Conservation (phyloP, 2,888 invertebrate genomes). For the Orchesellides sinensis region DNA sequence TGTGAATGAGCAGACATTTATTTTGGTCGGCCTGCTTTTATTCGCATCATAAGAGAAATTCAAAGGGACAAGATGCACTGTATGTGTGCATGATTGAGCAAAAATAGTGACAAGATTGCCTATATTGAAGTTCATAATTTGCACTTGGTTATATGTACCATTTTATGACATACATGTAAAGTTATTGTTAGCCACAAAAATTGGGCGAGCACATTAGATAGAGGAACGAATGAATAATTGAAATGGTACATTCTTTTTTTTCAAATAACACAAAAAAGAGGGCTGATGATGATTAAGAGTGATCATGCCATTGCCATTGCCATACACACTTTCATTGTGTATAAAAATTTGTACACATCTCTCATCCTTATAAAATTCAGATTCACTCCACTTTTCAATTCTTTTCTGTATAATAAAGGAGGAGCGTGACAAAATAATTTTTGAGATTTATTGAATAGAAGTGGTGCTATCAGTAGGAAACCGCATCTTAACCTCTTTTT, state of each 20-base stretch:
- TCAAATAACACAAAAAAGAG: background rate
- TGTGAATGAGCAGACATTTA: slow-evolving; percentile 51
- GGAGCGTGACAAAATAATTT: slow-evolving; percentile 56
- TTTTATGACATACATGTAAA: background rate
- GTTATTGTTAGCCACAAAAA: slow-evolving; percentile 12
- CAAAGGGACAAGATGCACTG: slow-evolving; percentile 42
- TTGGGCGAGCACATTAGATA: background rate
- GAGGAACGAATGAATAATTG: background rate
- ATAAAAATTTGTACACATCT: no score
- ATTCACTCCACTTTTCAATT: no score
- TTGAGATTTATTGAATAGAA: slow-evolving; percentile 12
- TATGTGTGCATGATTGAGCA: slow-evolving; percentile 13
- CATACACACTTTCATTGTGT: no score
- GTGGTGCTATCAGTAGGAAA: slow-evolving; percentile 42
- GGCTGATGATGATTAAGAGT: no score
- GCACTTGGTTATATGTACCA: background rate
- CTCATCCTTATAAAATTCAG: background rate
- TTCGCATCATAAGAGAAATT: slow-evolving; percentile 30
- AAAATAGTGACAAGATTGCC: background rate
- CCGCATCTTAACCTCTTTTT: slow-evolving; percentile 47
- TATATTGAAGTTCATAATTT: background rate
- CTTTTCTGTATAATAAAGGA: no score
- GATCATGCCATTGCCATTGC: no score
- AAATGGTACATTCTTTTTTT: background rate
- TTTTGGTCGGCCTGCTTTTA: slow-evolving; percentile 56